Evolutionary conservation across 2,888 invertebrate genomes (phyloP), one percentile per base, ranked within the genome.

Genomic region (Stenodera caucasica): DNA sequence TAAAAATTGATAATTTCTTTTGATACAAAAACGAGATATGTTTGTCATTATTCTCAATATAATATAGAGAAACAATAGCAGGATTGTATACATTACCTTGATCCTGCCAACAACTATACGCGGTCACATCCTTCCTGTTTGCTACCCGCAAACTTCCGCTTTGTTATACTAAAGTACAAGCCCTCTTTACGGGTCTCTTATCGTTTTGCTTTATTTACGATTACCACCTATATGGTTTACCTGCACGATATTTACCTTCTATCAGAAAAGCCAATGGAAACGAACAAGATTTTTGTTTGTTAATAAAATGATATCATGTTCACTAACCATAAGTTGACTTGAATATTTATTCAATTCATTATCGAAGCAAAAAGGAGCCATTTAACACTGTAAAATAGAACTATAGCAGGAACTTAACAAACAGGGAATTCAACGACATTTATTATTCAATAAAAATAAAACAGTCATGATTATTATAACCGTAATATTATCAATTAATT

Each of bases 61-160:
- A 26, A 4, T 11, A 40, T 18, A 9, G 11, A 18, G 40, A 23
- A 18, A 40, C 18, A 15, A 18, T n/a, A 35, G 11, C 15, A 2
- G 40, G 18, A 18, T 9, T 40, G 40, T 40, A 53, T 58, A 58
- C 54, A 33, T 50, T 60, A 61, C 55, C 52, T 55, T 54, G 57
- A 57, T 50, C 57, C 49, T 32, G n/a, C 35, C 45, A 21, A 33
- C 45, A 21, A 33, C 32, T 52, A 52, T 33, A 35, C 11, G 21
- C 21, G 35, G 53, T 35, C 15, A 33, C 33, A 53, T 53, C 53
- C 53, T 53, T 53, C 53, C 53, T 53, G 53, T 45, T 45, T 30
- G 53, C 15, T 32, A 33, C 33, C 53, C 21, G 53, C 32, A 32
- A 53, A 53, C 53, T 53, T 53, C 53, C 53, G 53, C 18, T 33